Evolutionary conservation across 2,113 vertebrate species (phyloP).

Genomic region (Cyphomyrus discorhynchus): DNA sequence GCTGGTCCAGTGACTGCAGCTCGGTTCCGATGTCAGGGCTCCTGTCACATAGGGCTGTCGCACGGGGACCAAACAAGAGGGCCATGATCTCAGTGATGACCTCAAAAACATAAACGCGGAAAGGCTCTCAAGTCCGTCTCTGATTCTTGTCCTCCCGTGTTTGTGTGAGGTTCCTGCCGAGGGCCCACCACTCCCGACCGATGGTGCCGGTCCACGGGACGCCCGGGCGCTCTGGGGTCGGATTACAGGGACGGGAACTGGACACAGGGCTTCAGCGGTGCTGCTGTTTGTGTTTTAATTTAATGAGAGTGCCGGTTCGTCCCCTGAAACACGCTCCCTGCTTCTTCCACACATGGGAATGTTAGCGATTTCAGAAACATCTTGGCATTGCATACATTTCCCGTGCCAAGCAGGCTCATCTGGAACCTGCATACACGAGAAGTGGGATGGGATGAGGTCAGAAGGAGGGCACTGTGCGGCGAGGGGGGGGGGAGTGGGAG

Average conservation of each 20-base stretch:
- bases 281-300: too few relatives aligned
- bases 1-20: not conserved
- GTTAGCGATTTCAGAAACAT: not conserved
- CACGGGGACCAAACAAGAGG: not conserved
- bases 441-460: slow-evolving; percentile 2
- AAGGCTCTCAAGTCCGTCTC: too few relatives aligned
- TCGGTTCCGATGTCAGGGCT: not conserved
- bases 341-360: not conserved
- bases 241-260: too few relatives aligned
- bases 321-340: not conserved
- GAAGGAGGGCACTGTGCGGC: not conserved
- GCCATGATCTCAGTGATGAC: not conserved
- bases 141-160: not conserved
- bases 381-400: not conserved
- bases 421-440: not conserved
- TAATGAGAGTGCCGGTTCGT: not conserved
- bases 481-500: not conserved
- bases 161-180: not conserved
- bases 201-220: too few relatives aligned
- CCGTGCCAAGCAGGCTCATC: not conserved
- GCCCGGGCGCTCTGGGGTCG: too few relatives aligned
- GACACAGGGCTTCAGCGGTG: too few relatives aligned
- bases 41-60: not conserved
- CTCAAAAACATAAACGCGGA: not conserved
- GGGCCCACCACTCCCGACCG: too few relatives aligned